Conservation (phyloP, 2,113 vertebrate genomes). For the Anguilla japonica region DNA sequence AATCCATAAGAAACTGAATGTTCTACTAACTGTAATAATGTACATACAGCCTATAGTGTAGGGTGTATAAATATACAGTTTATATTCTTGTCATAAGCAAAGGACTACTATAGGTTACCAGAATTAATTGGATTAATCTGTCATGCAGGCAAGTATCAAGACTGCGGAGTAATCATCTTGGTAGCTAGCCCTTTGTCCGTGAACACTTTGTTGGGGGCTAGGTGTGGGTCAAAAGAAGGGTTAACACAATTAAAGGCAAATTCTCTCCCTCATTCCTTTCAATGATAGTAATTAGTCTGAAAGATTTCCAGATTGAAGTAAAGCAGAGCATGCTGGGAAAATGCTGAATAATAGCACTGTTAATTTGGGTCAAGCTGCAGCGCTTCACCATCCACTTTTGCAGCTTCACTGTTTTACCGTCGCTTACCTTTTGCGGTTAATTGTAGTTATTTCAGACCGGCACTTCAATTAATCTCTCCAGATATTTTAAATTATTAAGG, state of each 20-base stretch:
- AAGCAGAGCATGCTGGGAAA: constrained; percentile 8
- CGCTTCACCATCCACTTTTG: not conserved
- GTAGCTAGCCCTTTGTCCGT: not conserved
- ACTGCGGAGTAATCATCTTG: constrained; percentile 5
- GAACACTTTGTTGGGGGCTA: not conserved
- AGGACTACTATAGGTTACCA: constrained; percentile 63
- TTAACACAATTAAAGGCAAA: constrained; percentile 1
- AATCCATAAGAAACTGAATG: not conserved
- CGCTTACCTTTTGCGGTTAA: not conserved
- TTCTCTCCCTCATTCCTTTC: not conserved
- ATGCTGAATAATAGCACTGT: not conserved
- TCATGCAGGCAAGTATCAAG: not conserved
- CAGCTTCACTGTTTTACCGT: not conserved
- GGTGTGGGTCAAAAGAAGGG: constrained; percentile 13
- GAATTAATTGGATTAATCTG: constrained; percentile 49
- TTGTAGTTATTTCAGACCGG: not conserved
- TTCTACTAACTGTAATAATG: not conserved
- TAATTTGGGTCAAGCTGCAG: not conserved
- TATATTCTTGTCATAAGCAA: not conserved
- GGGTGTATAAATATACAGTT: not conserved
- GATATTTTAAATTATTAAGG: not conserved
- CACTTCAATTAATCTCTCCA: not conserved
- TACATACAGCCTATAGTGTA: not conserved
- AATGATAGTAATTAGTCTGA: not conserved
- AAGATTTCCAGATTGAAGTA: not conserved